Evolutionary conservation across 2,113 vertebrate species (phyloP), one percentile per base, ranked within the genome.

Genomic region (Platichthys stellatus): DNA sequence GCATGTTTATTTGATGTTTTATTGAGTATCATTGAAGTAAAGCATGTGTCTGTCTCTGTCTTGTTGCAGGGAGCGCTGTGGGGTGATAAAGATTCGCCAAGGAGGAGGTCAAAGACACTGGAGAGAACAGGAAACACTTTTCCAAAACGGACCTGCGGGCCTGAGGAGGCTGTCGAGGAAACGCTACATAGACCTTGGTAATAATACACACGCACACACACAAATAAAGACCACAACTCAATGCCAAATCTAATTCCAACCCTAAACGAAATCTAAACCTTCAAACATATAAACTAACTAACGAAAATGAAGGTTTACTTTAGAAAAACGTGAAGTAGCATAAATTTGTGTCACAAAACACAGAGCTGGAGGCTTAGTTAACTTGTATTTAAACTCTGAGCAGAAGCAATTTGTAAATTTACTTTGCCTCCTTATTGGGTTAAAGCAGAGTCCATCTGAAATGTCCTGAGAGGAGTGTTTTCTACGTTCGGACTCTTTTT

Each of bases 101-200:
- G 82, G 95, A 43, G 93, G 93, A 73, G 93, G 88, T 0, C 96
- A 95, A 18, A 92, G 94, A 88, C 96, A 95, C 90, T 93, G 95
- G 89, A 93, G 94, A 0, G 98, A 99, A 73, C 92, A 94, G 0
- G 97, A 98, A 67, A 93, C 95, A 1, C 93, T 90, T 1, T 94
- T 96, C 85, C 96, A 95, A 88, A 95, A 94, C 49, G 94, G 93
- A 6, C 95, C 95, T 1, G 92, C 92, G 11, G 92, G 94, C 20
- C 88, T 93, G 2, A 92, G 92, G 78, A 95, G 93, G 90, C 94
- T 96, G 87, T 93, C 95, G 83, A 95, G 97, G 94, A 97, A 98
- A 92, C 96, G 97, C 93, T 96, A 95, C 57, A 80, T 97, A 59
- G 96, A 98, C 90, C 93, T 97, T 31, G 98, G 98, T 99, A 95